Conservation (phyloP, 2,888 invertebrate species). For the Ormyrus pomaceus region DNA sequence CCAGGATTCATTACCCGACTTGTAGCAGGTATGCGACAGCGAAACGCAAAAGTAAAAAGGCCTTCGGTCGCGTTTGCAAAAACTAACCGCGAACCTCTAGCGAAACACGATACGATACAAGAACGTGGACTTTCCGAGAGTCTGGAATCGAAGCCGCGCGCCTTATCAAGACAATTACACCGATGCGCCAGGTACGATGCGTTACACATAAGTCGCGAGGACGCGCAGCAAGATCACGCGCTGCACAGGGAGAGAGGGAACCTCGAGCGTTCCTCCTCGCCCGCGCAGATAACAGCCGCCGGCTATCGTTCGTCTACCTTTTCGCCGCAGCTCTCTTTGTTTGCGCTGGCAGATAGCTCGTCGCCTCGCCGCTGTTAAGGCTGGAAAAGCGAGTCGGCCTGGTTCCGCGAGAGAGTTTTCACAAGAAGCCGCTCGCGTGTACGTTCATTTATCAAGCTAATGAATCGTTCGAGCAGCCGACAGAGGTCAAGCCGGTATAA, state of each 20-base stretch:
- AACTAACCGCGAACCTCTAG: too few relatives aligned
- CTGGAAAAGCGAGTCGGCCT: neutral
- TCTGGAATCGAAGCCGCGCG: too few relatives aligned
- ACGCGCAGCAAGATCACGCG: too few relatives aligned
- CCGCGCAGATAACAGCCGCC: slow-evolving; percentile 62
- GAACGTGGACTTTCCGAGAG: too few relatives aligned
- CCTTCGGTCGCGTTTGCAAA: neutral
- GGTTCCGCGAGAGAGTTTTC: slow-evolving; percentile 5
- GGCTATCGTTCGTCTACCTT: slow-evolving; percentile 68
- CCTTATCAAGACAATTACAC: too few relatives aligned
- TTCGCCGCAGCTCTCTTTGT: slow-evolving; percentile 51
- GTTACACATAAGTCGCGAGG: too few relatives aligned
- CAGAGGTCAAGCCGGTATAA: slow-evolving; percentile 9
- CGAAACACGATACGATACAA: too few relatives aligned
- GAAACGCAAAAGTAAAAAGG: slow-evolving; percentile 5
- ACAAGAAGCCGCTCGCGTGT: neutral
- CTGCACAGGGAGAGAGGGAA: slow-evolving; percentile 7
- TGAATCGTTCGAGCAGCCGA: neutral
- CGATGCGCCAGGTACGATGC: too few relatives aligned
- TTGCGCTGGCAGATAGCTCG: neutral
- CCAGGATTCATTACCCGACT: slow-evolving; percentile 25
- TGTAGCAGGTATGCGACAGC: neutral
- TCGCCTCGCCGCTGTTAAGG: neutral
- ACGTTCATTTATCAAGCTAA: slow-evolving; percentile 30
- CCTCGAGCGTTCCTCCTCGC: slow-evolving; percentile 41